phyloP scores from a whole-genome alignment of 2,797 vertebrate species.

The Aulostomus chinensis region DNA sequence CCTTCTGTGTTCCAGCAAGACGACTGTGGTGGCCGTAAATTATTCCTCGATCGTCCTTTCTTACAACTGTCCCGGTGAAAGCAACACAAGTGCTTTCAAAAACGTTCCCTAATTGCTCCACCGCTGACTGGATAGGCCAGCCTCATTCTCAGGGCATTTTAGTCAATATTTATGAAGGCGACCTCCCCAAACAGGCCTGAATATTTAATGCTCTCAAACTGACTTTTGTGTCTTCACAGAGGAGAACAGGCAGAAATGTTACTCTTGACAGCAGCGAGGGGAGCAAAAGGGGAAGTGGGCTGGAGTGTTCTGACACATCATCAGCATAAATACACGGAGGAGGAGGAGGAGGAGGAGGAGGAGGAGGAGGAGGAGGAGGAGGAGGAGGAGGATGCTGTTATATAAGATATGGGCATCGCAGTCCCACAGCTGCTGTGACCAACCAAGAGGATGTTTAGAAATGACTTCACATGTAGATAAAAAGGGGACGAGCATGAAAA shows the following conservation, averaged over 20 bases:
- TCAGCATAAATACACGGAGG: conserved; percentile 66
- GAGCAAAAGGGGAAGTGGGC: conserved; percentile 39
- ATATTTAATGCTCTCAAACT: conserved; percentile 55
- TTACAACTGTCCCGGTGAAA: conserved; percentile 31
- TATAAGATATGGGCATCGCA: conserved; percentile 49
- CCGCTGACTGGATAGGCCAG: conserved; percentile 31
- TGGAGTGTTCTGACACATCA: conserved; percentile 58
- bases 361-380: conserved; percentile 4
- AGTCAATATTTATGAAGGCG: conserved; percentile 49
- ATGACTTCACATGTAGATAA: too few relatives aligned
- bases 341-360: conserved; percentile 1
- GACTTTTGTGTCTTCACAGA: conserved; percentile 40
- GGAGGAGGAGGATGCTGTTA: conserved; percentile 40
- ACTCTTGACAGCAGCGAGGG: conserved; percentile 39
- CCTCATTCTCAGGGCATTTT: conserved; percentile 16
- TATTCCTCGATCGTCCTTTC: conserved; percentile 39
- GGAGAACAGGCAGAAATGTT: conserved; percentile 46
- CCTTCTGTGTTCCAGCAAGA: not conserved
- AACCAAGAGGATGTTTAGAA: conserved; percentile 34
- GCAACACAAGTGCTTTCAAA: conserved; percentile 32
- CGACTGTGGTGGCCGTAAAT: conserved; percentile 46
- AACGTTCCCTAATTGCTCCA: conserved; percentile 37
- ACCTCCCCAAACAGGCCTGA: conserved; percentile 36
- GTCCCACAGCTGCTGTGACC: conserved; percentile 53
- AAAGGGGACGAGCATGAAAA: conserved; percentile 58